phyloP scores from a whole-genome alignment of 1,140 invertebrate genomes.

The Nebria ingens region DNA sequence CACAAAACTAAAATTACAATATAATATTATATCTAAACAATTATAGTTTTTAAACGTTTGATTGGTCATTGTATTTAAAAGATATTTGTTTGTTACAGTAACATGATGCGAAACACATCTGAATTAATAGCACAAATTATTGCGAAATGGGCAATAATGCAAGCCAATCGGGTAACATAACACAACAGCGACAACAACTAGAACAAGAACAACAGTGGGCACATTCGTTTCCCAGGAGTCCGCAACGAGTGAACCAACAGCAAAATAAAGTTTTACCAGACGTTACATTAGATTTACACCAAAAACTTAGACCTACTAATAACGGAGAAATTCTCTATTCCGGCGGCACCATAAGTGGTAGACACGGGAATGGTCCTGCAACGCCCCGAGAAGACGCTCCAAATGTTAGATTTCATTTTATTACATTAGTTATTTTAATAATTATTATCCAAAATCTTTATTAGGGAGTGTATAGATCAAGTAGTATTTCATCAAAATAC shows the following conservation, averaged over 20 bases:
- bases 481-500: slow-evolving; percentile 12
- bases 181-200: slow-evolving; percentile 1
- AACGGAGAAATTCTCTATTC: slow-evolving; percentile 69
- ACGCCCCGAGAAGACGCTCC: slow-evolving; percentile 19
- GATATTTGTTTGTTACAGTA: neutral
- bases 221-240: slow-evolving; percentile 37
- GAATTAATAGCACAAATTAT: neutral
- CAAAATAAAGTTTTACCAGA: slow-evolving; percentile 57
- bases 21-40: neutral
- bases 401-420: neutral
- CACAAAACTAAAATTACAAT: neutral
- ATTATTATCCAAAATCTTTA: slow-evolving; percentile 19
- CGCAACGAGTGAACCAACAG: slow-evolving; percentile 27
- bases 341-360: slow-evolving; percentile 64
- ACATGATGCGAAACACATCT: neutral
- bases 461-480: slow-evolving; percentile 15
- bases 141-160: neutral
- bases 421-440: neutral
- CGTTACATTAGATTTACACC: slow-evolving; percentile 38
- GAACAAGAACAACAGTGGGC: slow-evolving; percentile 31
- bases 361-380: slow-evolving; percentile 11
- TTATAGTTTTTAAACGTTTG: neutral
- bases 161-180: neutral
- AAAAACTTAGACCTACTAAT: slow-evolving; percentile 56
- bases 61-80: neutral